Evolutionary conservation across 2,113 vertebrate genomes (phyloP).

Genomic region (Pygoscelis adeliae): DNA sequence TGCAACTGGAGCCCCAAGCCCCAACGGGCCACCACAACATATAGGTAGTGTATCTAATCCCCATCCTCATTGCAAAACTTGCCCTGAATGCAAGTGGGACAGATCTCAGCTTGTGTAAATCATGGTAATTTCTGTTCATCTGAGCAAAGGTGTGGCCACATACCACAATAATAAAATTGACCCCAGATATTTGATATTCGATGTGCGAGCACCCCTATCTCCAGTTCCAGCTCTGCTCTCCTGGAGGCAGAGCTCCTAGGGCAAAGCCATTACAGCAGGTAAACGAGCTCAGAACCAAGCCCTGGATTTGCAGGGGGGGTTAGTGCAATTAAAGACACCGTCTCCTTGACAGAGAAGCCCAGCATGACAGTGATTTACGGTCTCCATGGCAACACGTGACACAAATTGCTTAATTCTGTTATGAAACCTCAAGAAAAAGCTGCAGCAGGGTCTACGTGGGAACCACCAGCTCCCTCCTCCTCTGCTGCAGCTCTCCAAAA

Average conservation of each 20-base stretch:
- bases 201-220: background rate
- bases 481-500: background rate
- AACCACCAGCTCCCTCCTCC: background rate
- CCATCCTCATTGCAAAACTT: background rate
- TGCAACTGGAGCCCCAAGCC: background rate
- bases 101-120: background rate
- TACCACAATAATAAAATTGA: background rate
- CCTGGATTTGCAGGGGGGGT: background rate
- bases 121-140: background rate
- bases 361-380: conserved; percentile 53
- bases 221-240: background rate
- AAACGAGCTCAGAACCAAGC: background rate
- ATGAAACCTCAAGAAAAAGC: conserved; percentile 49
- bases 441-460: background rate
- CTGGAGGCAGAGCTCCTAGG: background rate
- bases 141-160: background rate
- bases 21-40: background rate
- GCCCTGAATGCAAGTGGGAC: background rate
- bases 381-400: conserved; percentile 64
- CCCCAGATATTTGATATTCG: rapidly evolving
- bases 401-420: conserved; percentile 71
- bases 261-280: background rate
- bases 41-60: background rate
- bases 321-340: background rate
- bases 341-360: conserved; percentile 26